Conservation (phyloP, 2,113 vertebrate species). For the Ramphastos sulfuratus region DNA sequence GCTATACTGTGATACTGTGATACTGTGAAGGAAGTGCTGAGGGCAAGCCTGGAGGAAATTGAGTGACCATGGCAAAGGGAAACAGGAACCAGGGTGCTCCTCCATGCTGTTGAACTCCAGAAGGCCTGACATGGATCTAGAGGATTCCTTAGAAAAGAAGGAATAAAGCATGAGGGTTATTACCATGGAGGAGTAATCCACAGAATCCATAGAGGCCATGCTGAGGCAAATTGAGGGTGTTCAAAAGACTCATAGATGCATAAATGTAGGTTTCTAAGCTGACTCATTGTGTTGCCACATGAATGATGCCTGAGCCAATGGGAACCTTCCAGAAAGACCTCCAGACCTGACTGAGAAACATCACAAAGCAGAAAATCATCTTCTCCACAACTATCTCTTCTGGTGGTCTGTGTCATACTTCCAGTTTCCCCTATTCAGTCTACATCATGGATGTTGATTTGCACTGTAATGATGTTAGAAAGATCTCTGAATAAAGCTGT, state of each 20-base stretch:
- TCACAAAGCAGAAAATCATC: not conserved
- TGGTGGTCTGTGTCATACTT: not conserved
- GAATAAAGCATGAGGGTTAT: not conserved
- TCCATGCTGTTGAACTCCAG: not conserved
- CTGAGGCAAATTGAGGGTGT: not conserved
- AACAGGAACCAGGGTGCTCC: not conserved
- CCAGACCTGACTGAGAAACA: not conserved
- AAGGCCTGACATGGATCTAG: not conserved
- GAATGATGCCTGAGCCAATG: not conserved
- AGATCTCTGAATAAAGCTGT: not conserved
- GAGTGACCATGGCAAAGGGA: not conserved
- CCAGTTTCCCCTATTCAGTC: not conserved
- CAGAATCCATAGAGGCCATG: not conserved
- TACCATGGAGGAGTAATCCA: not conserved
- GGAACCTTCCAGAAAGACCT: not conserved
- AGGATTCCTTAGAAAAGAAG: not conserved
- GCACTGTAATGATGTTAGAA: not conserved
- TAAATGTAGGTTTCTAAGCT: not conserved
- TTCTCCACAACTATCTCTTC: not conserved
- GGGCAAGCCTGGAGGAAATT: not conserved
- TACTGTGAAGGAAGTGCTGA: not conserved
- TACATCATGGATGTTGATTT: not conserved
- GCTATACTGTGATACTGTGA: too few species aligned
- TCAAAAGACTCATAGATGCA: too few species aligned
- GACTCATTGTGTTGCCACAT: too few species aligned